Base-by-base conservation (phyloP, 2,888 invertebrate species). In the Saturnia japonica region DNA sequence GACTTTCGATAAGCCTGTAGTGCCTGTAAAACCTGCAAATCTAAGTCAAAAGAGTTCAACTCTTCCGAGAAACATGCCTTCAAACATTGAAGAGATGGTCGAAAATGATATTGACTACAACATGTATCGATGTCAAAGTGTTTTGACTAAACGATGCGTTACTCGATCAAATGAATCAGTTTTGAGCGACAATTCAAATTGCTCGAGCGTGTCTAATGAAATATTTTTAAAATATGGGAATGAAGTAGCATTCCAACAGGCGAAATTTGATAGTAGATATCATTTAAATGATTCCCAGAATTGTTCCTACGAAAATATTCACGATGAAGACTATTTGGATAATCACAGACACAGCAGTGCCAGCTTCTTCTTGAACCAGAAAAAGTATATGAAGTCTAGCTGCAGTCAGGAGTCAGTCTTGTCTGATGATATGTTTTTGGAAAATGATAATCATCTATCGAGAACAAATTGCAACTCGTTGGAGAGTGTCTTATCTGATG, bases 401-500 rank as follows among this genome's bases (percentile, higher is more conserved):
- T 94, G 95, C 74, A 97, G 97, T 74, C 97, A 97, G 81, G 97
- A 97, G 78, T 97, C 97, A 34, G 94, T 97, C 51, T 82, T 97
- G 9, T 97, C 97, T 0, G 96, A 96, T 75, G 97, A 97, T 76
- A 95, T 95, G 76, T 92, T 85, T 72, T 79, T 95, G 68, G 93
- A 93, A 25, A 90, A 91, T 47, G 95, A 95, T 70, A 95, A 95
- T 77, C 96, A 95, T 60, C 92, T 95, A 73, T 94, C 94, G 1
- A 94, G 95, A 80, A 95, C 95, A 7, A 96, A 96, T 80, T 97
- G 96, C 81, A 96, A 96, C 80, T 97, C 97, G 71, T 94, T 97
- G 80, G 97, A 97, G 83, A 97, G 97, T 80, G 96, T 97, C 8
- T 85, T 97, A 0, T 97, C 97, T 0, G 97, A 97, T 84, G 97